These are phyloP conservation scores for Scaptomyza hsui DNA, from an alignment of 1,140 invertebrate genomes.

Conservation along the genomic window DNA sequence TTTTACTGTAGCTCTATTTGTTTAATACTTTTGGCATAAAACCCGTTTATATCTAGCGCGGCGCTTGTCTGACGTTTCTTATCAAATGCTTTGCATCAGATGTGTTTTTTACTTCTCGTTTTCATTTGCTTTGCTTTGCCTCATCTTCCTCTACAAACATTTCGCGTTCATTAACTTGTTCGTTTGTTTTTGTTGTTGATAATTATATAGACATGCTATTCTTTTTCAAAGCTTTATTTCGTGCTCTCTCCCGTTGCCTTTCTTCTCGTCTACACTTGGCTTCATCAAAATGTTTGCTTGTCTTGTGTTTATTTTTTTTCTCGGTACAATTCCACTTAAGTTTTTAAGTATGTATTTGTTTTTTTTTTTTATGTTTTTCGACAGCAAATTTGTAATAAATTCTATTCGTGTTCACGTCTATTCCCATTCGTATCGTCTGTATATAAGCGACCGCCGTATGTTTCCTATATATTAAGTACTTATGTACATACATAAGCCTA, in stretches of 20 bases:
- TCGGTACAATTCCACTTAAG: slow-evolving; percentile 58
- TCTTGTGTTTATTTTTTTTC: slow-evolving; percentile 44
- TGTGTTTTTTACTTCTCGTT: slow-evolving; percentile 44
- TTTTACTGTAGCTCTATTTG: neutral
- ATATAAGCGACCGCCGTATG: slow-evolving; percentile 34
- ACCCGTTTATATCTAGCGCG: slow-evolving; percentile 15
- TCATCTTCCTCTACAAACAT: slow-evolving; percentile 48
- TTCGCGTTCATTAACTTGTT: slow-evolving; percentile 63
- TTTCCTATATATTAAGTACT: slow-evolving; percentile 44
- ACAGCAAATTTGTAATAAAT: slow-evolving; percentile 75
- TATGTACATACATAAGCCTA: slow-evolving; percentile 20
- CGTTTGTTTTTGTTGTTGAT: slow-evolving; percentile 53
- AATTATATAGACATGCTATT: slow-evolving; percentile 50
- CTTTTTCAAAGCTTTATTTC: slow-evolving; percentile 27
- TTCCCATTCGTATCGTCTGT: slow-evolving; percentile 41
- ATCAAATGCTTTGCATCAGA: slow-evolving; percentile 69
- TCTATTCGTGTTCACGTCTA: slow-evolving; percentile 46
- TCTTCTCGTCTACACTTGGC: slow-evolving; percentile 6
- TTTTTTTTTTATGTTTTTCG: slow-evolving; percentile 39
- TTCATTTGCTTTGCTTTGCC: slow-evolving; percentile 13
- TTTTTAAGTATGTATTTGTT: slow-evolving; percentile 30
- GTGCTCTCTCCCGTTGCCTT: slow-evolving; percentile 30
- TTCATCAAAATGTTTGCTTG: slow-evolving; percentile 64
- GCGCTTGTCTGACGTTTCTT: slow-evolving; percentile 25
- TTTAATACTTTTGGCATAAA: neutral